These are phyloP conservation scores for Druon quercuslanigerum DNA, from an alignment of 1,140 invertebrate genomes.

Conservation along the genomic window DNA sequence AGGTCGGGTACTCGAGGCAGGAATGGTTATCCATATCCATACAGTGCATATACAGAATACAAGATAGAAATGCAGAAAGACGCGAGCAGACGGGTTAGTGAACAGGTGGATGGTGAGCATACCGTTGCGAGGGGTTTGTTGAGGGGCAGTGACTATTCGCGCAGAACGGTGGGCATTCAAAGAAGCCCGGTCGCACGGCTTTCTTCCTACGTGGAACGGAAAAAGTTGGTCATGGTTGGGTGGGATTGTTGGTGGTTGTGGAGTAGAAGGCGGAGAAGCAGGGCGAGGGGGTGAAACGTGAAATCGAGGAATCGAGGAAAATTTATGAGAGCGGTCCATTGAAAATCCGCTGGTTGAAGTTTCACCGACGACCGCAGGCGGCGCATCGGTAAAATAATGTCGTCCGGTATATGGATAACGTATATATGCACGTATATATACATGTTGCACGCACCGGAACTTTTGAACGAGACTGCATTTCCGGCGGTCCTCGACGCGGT, in stretches of 20 bases:
- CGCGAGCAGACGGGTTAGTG: not conserved
- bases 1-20: not conserved
- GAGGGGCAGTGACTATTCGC: slow-evolving; percentile 35
- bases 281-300: not conserved
- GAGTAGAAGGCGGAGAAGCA: not conserved
- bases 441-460: slow-evolving; percentile 7
- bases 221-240: slow-evolving; percentile 40
- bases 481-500: slow-evolving; percentile 25
- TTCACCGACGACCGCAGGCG: slow-evolving; percentile 31
- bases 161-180: slow-evolving; percentile 42
- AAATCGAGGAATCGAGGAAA: slow-evolving; percentile 27
- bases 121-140: not conserved
- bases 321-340: slow-evolving; percentile 41
- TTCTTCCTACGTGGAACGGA: slow-evolving; percentile 42
- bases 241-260: not conserved
- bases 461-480: slow-evolving; percentile 19
- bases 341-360: slow-evolving; percentile 41
- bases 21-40: not conserved
- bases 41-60: not conserved
- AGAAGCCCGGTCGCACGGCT: slow-evolving; percentile 40
- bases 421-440: not conserved
- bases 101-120: not conserved
- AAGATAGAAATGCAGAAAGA: slow-evolving; percentile 6
- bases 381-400: slow-evolving; percentile 35
- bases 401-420: slow-evolving; percentile 7